Percentiles rank a stretch among this genome's conserved stretches.
Conservation (phyloP, 2,113 vertebrate genomes). For the Notothenia coriiceps region DNA sequence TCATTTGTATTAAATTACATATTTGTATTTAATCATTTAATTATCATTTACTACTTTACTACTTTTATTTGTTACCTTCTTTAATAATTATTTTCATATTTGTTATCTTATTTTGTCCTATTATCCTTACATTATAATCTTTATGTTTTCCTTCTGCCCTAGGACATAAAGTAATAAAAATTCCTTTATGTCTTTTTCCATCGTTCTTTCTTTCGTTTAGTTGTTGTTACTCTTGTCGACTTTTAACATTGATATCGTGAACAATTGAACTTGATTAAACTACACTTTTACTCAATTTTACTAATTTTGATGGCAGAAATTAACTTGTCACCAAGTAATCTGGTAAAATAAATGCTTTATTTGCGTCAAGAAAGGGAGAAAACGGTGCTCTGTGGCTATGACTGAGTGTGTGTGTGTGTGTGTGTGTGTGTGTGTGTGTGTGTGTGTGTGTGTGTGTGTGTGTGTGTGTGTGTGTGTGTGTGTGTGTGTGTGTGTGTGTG, state of each 20-base stretch:
- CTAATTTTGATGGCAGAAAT: too few species aligned
- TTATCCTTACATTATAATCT: too few species aligned
- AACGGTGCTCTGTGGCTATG: background rate
- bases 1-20: background rate
- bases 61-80: background rate
- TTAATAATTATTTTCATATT: background rate
- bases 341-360: background rate
- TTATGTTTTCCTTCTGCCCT: background rate
- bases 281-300: background rate
- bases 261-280: background rate
- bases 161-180: too few species aligned
- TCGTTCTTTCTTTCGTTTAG: background rate
- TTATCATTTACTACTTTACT: background rate
- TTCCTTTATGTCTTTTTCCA: background rate
- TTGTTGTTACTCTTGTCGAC: too few species aligned
- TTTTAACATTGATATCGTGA: background rate
- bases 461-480: slow-evolving; percentile 1
- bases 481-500: background rate
- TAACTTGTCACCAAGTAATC: too few species aligned
- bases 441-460: slow-evolving; percentile 15
- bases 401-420: background rate
- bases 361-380: background rate
- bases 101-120: background rate
- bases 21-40: background rate
- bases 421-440: background rate